Percentiles rank a stretch among this genome's conserved stretches.
Evolutionary conservation across 2,113 vertebrate genomes (phyloP).

Genomic region (Brachypteracias leptosomus): DNA sequence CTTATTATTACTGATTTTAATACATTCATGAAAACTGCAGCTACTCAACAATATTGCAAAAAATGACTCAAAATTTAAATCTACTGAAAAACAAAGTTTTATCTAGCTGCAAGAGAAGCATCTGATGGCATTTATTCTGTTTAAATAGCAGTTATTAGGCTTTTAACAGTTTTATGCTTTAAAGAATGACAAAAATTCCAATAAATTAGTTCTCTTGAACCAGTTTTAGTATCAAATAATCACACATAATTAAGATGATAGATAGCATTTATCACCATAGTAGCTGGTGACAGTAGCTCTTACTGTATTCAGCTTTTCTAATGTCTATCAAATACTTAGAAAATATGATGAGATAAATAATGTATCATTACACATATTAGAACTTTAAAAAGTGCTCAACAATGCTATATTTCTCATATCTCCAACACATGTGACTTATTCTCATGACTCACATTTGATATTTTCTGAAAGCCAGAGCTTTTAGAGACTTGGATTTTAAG

Average conservation of each 20-base stretch:
- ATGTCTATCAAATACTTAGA: background rate
- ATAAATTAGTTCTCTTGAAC: background rate
- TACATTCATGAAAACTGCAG: background rate
- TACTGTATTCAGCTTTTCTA: background rate
- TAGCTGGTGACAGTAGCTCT: slow-evolving; percentile 26
- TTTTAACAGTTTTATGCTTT: background rate
- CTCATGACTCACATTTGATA: slow-evolving; percentile 3
- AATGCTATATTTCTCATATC: background rate
- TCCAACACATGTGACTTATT: background rate
- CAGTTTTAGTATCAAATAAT: background rate
- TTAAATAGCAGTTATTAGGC: slow-evolving; percentile 18
- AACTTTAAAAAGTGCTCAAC: background rate
- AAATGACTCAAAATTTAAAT: background rate
- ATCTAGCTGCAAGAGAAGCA: background rate
- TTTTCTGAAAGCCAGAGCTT: background rate
- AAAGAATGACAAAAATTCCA: background rate
- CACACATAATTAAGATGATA: slow-evolving; percentile 20
- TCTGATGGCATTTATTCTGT: background rate
- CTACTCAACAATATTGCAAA: background rate
- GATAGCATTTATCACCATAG: slow-evolving; percentile 9
- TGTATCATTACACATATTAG: background rate
- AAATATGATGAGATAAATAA: slow-evolving; percentile 18
- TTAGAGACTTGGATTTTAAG: background rate
- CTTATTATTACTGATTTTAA: background rate
- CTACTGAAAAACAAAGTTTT: background rate